Evolutionary conservation across 2,113 vertebrate species (phyloP).

Genomic region (Sylvicapra grimmia): DNA sequence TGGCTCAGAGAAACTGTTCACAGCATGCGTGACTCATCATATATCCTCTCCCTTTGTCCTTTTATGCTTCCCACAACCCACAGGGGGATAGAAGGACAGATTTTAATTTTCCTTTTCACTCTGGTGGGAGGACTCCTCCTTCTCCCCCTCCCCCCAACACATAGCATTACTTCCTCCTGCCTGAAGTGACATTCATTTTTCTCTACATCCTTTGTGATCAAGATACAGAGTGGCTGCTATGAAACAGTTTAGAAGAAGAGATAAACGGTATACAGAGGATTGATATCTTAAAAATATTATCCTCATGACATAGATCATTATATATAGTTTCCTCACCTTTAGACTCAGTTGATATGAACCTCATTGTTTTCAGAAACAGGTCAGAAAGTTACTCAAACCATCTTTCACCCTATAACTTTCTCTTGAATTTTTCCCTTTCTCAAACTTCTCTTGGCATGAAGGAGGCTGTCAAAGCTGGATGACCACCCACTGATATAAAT

Average conservation of each 20-base stretch:
- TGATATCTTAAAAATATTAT: background rate
- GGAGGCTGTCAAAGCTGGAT: background rate
- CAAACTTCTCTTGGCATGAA: background rate
- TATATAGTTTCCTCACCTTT: background rate
- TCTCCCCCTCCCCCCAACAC: background rate
- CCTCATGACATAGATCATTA: background rate
- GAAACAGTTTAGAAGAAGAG: conserved; percentile 19
- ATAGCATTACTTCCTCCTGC: background rate
- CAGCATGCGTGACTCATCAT: background rate
- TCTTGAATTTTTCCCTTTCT: background rate
- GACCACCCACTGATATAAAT: background rate
- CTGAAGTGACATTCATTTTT: background rate
- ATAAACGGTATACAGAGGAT: background rate
- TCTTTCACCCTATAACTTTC: background rate
- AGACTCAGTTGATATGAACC: background rate
- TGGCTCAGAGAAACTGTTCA: background rate
- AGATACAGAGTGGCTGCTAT: background rate
- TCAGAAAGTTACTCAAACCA: background rate
- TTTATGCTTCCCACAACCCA: background rate
- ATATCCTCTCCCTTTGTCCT: background rate
- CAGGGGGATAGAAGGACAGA: background rate
- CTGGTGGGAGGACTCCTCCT: background rate
- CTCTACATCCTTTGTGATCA: background rate
- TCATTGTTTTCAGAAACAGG: background rate
- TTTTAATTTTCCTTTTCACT: background rate